A percentile compares a stretch with the other conserved stretches of the same genome.
These are phyloP conservation scores for Eurytemora carolleeae DNA, from an alignment of 1,140 invertebrate genomes.

Conservation along the genomic window DNA sequence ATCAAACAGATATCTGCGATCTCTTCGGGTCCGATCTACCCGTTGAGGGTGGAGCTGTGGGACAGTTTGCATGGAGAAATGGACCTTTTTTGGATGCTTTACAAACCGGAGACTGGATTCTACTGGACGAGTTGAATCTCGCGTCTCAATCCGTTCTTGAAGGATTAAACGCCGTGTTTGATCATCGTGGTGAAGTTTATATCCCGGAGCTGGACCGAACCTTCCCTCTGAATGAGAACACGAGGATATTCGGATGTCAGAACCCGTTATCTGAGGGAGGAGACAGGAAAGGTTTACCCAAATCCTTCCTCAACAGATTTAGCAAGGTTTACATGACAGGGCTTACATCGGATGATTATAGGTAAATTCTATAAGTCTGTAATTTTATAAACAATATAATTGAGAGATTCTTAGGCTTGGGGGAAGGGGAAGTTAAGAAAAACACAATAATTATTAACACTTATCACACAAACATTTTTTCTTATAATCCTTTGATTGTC, in stretches of 20 bases:
- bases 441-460: no score
- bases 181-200: slow-evolving; percentile 88
- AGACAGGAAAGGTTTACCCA: slow-evolving; percentile 76
- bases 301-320: slow-evolving; percentile 94
- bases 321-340: slow-evolving; percentile 38
- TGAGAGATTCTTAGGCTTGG: neutral
- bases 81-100: slow-evolving; percentile 82
- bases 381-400: neutral
- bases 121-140: slow-evolving; percentile 95
- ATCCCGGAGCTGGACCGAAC: slow-evolving; percentile 79
- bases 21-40: slow-evolving; percentile 95
- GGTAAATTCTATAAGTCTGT: no score
- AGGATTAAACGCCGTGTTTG: slow-evolving; percentile 92
- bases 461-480: no score
- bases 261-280: slow-evolving; percentile 94
- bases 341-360: slow-evolving; percentile 4
- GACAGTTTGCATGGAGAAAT: slow-evolving; percentile 84
- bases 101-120: slow-evolving; percentile 79
- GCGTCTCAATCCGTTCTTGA: slow-evolving; percentile 95
- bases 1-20: slow-evolving; percentile 95
- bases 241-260: slow-evolving; percentile 88
- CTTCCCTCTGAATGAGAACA: slow-evolving; percentile 51
- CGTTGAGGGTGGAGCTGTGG: slow-evolving; percentile 55
- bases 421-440: no score
- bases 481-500: no score